Base-by-base conservation (phyloP, 2,888 invertebrate species). In the Drosophila peninsularis region DNA sequence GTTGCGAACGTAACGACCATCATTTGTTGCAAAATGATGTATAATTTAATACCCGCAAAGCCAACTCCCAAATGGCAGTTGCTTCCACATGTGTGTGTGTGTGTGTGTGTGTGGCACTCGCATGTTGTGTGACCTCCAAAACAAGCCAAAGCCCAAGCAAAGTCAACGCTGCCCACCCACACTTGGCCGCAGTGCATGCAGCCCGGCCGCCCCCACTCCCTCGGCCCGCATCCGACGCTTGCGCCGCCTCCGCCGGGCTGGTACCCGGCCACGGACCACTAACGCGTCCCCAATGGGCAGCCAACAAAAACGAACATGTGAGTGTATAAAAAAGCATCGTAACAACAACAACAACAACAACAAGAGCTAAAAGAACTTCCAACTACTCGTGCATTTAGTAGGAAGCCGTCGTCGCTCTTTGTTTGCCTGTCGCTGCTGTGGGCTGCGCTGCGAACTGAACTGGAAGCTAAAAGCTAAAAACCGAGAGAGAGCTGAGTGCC, bases 31-130 rank as follows among this genome's bases (percentile, higher is more conserved):
- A 83, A 88, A 88, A 88, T 88, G 89, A 88, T 87, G 89, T 88
- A 88, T 90, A 88, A 88, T 88, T 88, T 88, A 88, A 90, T 88
- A 88, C 88, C 90, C 90, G 88, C 90, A 90, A 88, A 90, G 89
- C 88, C 85, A 90, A 87, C 88, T 90, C 90, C 89, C 88, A 77
- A 85, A 78, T 90, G 89, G 75, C 78, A 66, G 58, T 66, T 37
- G 64, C 56, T 53, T 53, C 53, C 47, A 21, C 47, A 27, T 30
- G 42, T 41, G 21, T 67, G 13, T 42, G 34, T 57, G 30, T 44
- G 19, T 50, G 32, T 32, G 14, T 45, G 56, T 47, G 42, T 41
- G 21, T 42, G 45, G 66, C 63, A 79, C 76, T 30, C 47, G 65
- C 47, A 36, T 64, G 66, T 57, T 67, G 58, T 63, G 69, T 77